These are phyloP conservation scores for Alexandromys oeconomus DNA, from an alignment of 2,797 vertebrate species.

Conservation along the genomic window DNA sequence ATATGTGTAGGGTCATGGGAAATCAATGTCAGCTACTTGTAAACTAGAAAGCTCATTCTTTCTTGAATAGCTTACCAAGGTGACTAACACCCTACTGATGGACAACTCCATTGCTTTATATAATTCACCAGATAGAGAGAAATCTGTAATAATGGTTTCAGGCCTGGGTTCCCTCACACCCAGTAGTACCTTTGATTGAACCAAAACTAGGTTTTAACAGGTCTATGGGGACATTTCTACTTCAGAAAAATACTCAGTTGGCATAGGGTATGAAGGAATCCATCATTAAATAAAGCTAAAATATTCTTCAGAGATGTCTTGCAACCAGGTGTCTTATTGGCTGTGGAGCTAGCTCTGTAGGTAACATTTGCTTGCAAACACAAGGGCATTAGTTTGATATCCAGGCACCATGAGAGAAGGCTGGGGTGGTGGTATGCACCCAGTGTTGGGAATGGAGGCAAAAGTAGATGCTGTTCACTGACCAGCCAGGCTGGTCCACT, in stretches of 20 bases:
- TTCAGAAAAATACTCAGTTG: neutral
- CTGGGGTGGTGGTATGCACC: neutral
- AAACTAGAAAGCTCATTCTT: neutral
- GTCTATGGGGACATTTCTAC: neutral
- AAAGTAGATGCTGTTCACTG: neutral
- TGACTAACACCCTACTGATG: neutral
- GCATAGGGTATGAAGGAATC: neutral
- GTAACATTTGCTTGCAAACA: neutral
- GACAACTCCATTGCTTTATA: neutral
- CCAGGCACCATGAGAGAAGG: neutral
- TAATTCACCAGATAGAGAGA: no score
- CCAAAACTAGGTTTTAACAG: neutral
- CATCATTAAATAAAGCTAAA: neutral
- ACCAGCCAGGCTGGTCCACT: neutral
- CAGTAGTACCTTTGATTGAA: neutral
- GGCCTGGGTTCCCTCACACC: neutral
- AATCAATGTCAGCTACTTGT: neutral
- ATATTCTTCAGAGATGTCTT: neutral
- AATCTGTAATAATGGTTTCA: neutral
- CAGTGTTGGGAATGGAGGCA: neutral
- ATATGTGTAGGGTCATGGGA: neutral
- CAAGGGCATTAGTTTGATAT: neutral
- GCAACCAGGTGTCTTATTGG: neutral
- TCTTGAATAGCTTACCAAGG: no score
- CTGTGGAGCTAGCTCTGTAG: neutral